A percentile compares a stretch with the other conserved stretches of the same genome.
These are phyloP conservation scores for Lepidocyrtoides sp. DNA, from an alignment of 2,888 invertebrate species.

Conservation along the genomic window DNA sequence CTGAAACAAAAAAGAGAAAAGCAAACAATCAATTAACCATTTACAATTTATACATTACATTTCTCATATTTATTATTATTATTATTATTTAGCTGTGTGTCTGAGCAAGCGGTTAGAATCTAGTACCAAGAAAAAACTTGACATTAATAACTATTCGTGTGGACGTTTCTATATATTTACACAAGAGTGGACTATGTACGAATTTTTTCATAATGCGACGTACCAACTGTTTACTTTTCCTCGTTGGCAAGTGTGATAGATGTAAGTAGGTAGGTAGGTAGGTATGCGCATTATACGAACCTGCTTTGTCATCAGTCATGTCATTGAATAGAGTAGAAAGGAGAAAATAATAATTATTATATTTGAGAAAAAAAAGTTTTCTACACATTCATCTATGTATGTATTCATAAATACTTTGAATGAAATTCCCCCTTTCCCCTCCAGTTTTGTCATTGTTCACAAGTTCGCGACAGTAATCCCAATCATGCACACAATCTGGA, in stretches of 20 bases:
- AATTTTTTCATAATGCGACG: not conserved
- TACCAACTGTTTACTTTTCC: not conserved
- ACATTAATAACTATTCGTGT: conserved; percentile 20
- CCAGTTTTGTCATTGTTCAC: not conserved
- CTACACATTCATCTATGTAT: not conserved
- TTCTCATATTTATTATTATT: conserved; percentile 4
- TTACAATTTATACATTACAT: conserved; percentile 35
- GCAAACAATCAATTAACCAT: conserved; percentile 76
- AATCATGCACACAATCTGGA: not conserved
- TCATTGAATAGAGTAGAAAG: not conserved
- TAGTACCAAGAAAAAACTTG: conserved; percentile 21
- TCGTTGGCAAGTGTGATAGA: not conserved
- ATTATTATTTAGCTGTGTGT: conserved; percentile 4
- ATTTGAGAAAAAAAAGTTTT: conserved; percentile 10
- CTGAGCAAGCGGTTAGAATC: not conserved
- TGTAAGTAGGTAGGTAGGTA: too few relatives aligned
- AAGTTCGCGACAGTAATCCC: not conserved
- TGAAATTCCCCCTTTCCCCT: not conserved
- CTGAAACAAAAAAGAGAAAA: conserved; percentile 70
- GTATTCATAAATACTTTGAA: not conserved
- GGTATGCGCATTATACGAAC: not conserved
- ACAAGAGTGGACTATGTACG: not conserved
- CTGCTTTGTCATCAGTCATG: not conserved
- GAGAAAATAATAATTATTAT: conserved; percentile 27
- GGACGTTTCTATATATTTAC: conserved; percentile 5